A percentile compares a stretch with the other conserved stretches of the same genome.
Evolutionary conservation across 2,888 invertebrate genomes (phyloP).

Genomic region (Callimorpha dominula): DNA sequence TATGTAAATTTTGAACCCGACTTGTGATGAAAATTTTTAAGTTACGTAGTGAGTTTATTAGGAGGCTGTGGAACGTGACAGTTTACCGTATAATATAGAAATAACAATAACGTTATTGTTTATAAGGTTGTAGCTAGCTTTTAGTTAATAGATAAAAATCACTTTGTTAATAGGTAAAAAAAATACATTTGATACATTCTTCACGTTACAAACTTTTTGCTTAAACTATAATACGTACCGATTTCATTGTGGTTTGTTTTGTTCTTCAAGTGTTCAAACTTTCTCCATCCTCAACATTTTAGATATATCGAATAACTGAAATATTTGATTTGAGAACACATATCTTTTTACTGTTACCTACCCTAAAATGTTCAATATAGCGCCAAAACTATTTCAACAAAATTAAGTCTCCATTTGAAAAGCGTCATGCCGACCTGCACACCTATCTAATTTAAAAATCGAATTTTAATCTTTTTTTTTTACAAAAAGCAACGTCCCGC

Average conservation of each 20-base stretch:
- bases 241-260: not conserved
- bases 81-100: too few relatives aligned
- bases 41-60: too few relatives aligned
- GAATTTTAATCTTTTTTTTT: slow-evolving; percentile 22
- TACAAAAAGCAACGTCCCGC: slow-evolving; percentile 44
- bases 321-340: not conserved
- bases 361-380: not conserved
- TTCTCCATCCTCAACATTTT: not conserved
- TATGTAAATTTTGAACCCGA: too few relatives aligned
- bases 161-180: too few relatives aligned
- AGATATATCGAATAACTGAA: not conserved
- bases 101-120: too few relatives aligned
- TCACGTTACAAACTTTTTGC: too few relatives aligned
- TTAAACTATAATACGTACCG: not conserved
- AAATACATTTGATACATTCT: too few relatives aligned
- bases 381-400: slow-evolving; percentile 9
- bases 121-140: too few relatives aligned
- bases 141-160: too few relatives aligned
- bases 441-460: slow-evolving; percentile 33
- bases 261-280: not conserved
- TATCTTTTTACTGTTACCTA: slow-evolving; percentile 1
- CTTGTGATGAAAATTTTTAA: too few relatives aligned
- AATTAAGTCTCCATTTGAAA: slow-evolving; percentile 12
- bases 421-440: not conserved
- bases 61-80: too few relatives aligned